Evolutionary conservation across 2,113 vertebrate species (phyloP), one percentile per base, ranked within the genome.

Genomic region (Sapayoa aenigma): DNA sequence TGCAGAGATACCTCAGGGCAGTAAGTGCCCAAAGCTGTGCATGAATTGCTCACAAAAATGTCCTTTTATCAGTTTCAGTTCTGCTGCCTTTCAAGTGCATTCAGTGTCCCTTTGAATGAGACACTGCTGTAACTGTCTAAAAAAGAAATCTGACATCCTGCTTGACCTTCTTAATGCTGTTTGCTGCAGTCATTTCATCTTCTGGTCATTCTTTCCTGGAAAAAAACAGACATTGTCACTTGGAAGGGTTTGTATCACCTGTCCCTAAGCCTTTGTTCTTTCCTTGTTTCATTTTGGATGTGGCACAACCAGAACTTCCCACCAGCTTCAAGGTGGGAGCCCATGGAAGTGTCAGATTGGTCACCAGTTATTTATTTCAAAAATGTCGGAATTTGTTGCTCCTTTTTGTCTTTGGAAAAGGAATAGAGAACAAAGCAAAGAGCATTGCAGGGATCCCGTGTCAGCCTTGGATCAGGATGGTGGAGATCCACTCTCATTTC

Each of bases 81-180:
- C 88, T 76, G 62, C 80, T 93, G 78, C 75, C 92, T 95, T 96
- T 96, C 92, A 95, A 96, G 90, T 83, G 88, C 85, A 90, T 85
- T 80, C 95, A 77, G 72, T 24, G 50, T 83, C 75, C 72, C 79
- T 95, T 94, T 94, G 90, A 96, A 96, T 79, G 63, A 95, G 75
- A 76, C 78, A n/a, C 67, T 90, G 63, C 60, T 84, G 72, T 92
- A 88, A 94, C 94, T 94, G 92, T 95, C 88, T 93, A 85, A 90
- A 94, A 94, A 88, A 56, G 73, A 93, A 88, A 96, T 83, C 44
- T 93, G 90, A 88, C 80, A 90, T 85, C 79, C 90, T 88, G 90
- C 72, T 93, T 96, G 94, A 95, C 94, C 90, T 95, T 78, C 78
- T 96, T 96, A 83, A 58, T 88, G 62, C 50, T 0, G 0, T 80